phyloP scores from a whole-genome alignment of 2,888 invertebrate genomes.

The Dorcus hopei region DNA sequence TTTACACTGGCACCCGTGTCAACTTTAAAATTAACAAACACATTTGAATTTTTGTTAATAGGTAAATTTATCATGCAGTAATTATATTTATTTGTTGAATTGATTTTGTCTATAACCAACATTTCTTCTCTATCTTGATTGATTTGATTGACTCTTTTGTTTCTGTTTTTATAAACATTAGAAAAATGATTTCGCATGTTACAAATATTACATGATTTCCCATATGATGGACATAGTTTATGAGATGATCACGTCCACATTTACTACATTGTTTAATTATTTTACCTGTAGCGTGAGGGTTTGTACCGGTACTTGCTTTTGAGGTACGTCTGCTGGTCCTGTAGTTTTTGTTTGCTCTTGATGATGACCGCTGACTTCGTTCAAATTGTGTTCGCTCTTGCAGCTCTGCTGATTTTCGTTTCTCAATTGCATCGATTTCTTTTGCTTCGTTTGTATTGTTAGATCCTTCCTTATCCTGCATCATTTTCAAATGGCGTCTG shows the following conservation, averaged over 20 bases:
- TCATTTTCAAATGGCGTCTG: background rate
- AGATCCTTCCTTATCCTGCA: background rate
- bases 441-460: background rate
- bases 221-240: constrained; percentile 7
- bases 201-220: constrained; percentile 5
- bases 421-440: too few species aligned
- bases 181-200: constrained; percentile 6
- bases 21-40: constrained; percentile 7
- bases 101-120: background rate
- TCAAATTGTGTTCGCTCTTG: background rate
- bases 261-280: constrained; percentile 10
- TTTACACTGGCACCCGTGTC: constrained; percentile 20
- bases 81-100: constrained; percentile 1
- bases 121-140: too few species aligned
- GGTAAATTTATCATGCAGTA: constrained; percentile 10
- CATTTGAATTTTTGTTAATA: constrained; percentile 16
- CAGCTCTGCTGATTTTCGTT: background rate
- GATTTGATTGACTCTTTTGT: too few species aligned
- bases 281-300: constrained; percentile 6
- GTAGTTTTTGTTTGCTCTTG: too few species aligned
- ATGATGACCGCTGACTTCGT: constrained; percentile 31
- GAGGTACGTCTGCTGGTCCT: too few species aligned
- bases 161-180: constrained; percentile 1
- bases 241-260: constrained; percentile 5
- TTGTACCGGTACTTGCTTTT: too few species aligned